A percentile compares a stretch with the other conserved stretches of the same genome.
These are phyloP conservation scores for Bhutanitis thaidina DNA, from an alignment of 2,888 invertebrate genomes.

Conservation along the genomic window DNA sequence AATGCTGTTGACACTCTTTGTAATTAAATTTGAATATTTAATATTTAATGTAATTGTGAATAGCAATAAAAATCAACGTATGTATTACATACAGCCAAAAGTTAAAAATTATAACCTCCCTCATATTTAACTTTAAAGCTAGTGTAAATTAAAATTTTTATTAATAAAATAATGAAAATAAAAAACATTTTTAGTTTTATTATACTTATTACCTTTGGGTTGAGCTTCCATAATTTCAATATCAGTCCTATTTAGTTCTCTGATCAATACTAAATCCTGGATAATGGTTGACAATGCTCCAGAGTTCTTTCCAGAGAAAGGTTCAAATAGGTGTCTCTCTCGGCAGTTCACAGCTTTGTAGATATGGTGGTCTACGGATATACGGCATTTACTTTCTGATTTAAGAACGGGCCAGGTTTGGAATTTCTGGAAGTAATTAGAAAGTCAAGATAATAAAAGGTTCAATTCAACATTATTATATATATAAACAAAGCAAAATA, in stretches of 20 bases:
- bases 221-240: constrained; percentile 61
- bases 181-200: neutral
- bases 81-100: too few relatives aligned
- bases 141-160: too few relatives aligned
- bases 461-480: too few relatives aligned
- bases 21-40: too few relatives aligned
- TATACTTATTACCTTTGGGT: constrained; percentile 50
- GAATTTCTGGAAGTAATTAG: constrained; percentile 70
- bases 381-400: constrained; percentile 85
- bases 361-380: constrained; percentile 87
- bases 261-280: constrained; percentile 78
- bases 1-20: too few relatives aligned
- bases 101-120: too few relatives aligned
- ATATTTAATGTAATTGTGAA: too few relatives aligned
- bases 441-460: constrained; percentile 26
- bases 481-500: too few relatives aligned
- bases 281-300: constrained; percentile 85
- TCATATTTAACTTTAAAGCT: too few relatives aligned
- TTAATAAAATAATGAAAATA: too few relatives aligned
- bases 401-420: constrained; percentile 87
- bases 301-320: constrained; percentile 86
- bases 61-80: too few relatives aligned
- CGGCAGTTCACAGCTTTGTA: constrained; percentile 85
- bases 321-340: constrained; percentile 87
- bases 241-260: constrained; percentile 73